Evolutionary conservation across 92 coral and sea anemone species (phyloP), one percentile per base, ranked within the genome.

Genomic region (Umimayanthus kanabou): DNA sequence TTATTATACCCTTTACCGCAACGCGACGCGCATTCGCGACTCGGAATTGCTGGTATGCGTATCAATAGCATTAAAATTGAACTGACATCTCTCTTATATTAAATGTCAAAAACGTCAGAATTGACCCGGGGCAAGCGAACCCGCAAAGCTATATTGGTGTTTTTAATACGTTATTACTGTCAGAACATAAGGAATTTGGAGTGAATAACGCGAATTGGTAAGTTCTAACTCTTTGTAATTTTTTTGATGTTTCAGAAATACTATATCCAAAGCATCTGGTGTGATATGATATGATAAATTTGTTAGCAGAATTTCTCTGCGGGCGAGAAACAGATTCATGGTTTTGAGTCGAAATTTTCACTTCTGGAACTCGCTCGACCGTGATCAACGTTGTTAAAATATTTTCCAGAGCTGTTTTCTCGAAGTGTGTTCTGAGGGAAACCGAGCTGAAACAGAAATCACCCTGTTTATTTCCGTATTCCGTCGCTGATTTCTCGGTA

Each of bases 341-440:
- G 43, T 43, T 76, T 22, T 20, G 80, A 7, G 8, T 23, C n/a
- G 30, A 76, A 39, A 40, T 29, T 18, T 22, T 11, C 1, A 33
- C 43, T 76, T 76, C 47, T 76, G 23, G 37, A 76, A 76, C 58
- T n/a, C 80, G 18, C 80, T 76, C 50, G 20, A 76, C 80, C 80
- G 25, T 76, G 80, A 22, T n/a, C 42, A 45, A 37, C 47, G 47
- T 26, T 26, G 77, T 33, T 9, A 49, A 18, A 37, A 23, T 25
- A 10, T 76, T 37, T 40, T 37, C 10, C 58, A 40, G n/a, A 40
- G 47, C 80, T 76, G 53, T 76, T 16, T 22, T 1, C 55, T 76
- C 30, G 80, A 26, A 43, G 58, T 29, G 9, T 2, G 6, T 0
- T 40, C 11, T 39, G 15, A 39, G 47, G 26, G n/a, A 11, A 22